A percentile compares a stretch with the other conserved stretches of the same genome.
phyloP scores from a whole-genome alignment of 2,888 invertebrate species.

The Drosophila fulvimacula region DNA sequence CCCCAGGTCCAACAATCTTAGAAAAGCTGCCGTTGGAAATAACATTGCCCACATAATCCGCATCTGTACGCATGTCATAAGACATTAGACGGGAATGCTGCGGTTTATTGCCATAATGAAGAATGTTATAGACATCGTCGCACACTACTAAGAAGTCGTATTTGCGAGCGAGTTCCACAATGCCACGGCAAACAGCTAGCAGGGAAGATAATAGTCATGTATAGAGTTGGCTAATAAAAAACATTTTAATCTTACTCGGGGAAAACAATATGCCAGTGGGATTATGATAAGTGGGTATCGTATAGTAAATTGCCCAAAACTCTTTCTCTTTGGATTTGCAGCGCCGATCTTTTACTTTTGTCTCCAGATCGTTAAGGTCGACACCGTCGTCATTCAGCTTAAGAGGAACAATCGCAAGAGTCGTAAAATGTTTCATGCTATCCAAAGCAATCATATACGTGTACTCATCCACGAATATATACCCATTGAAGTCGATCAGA shows the following conservation, averaged over 20 bases:
- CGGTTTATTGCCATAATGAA: conserved; percentile 85
- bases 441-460: conserved; percentile 88
- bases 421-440: conserved; percentile 86
- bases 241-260: conserved; percentile 78
- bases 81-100: conserved; percentile 86
- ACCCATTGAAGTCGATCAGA: conserved; percentile 86
- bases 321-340: conserved; percentile 83
- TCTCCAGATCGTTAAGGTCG: conserved; percentile 85
- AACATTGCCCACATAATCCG: conserved; percentile 86
- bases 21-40: conserved; percentile 89
- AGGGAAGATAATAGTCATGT: background rate
- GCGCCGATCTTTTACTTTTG: conserved; percentile 82
- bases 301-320: conserved; percentile 87
- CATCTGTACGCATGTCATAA: conserved; percentile 85
- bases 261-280: conserved; percentile 86
- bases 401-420: conserved; percentile 86
- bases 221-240: background rate
- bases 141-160: conserved; percentile 86
- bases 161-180: conserved; percentile 85
- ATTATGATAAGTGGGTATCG: conserved; percentile 87
- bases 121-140: conserved; percentile 88
- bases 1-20: conserved; percentile 88
- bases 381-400: conserved; percentile 86
- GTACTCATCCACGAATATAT: conserved; percentile 88
- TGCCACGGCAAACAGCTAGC: conserved; percentile 83